phyloP scores from a whole-genome alignment of 2,888 invertebrate genomes.

The Ectemnius continuus region DNA sequence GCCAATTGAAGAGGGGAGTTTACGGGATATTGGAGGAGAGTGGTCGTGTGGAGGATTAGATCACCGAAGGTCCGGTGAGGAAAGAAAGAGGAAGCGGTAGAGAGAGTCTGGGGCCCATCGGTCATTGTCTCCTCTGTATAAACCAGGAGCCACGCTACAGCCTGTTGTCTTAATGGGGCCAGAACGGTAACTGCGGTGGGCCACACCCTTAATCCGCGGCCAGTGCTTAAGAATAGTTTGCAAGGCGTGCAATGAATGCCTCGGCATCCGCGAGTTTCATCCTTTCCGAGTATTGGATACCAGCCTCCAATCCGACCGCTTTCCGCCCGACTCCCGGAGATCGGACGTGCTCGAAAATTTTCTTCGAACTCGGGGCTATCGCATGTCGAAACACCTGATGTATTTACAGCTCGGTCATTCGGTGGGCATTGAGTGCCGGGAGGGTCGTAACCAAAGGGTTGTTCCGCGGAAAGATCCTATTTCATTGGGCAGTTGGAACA shows the following conservation, averaged over 20 bases:
- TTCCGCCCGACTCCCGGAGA: background rate
- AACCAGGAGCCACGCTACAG: conserved; percentile 41
- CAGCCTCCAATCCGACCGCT: background rate
- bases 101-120: conserved; percentile 34
- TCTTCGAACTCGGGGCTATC: background rate
- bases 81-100: conserved; percentile 29
- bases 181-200: conserved; percentile 53
- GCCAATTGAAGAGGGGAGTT: background rate
- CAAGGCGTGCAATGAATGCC: conserved; percentile 42
- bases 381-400: background rate
- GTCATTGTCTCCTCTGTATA: conserved; percentile 52
- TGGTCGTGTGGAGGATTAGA: background rate
- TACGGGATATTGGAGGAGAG: background rate
- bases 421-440: background rate
- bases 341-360: background rate
- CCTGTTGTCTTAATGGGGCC: conserved; percentile 53
- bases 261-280: conserved; percentile 18
- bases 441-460: conserved; percentile 31
- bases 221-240: conserved; percentile 41
- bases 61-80: background rate
- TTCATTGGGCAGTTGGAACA: conserved; percentile 16
- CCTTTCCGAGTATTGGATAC: conserved; percentile 18
- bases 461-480: conserved; percentile 27
- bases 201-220: conserved; percentile 55
- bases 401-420: conserved; percentile 20